Conservation (phyloP, 2,113 vertebrate species). For the Otus sunia region DNA sequence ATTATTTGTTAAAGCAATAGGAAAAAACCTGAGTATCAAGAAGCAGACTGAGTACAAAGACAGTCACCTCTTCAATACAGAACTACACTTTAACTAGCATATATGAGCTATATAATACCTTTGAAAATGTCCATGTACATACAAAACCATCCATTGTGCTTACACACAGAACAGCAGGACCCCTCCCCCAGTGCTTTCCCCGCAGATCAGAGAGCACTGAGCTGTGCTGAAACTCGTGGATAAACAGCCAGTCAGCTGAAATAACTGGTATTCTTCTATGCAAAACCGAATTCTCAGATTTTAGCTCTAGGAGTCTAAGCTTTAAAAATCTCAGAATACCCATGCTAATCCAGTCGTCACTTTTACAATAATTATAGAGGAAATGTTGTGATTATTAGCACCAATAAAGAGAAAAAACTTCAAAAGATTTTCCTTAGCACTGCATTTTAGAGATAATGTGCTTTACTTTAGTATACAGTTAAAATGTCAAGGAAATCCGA, state of each 20-base stretch:
- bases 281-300: background rate
- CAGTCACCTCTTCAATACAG: background rate
- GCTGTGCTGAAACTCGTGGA: background rate
- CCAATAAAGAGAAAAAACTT: constrained; percentile 43
- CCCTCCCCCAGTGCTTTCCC: background rate
- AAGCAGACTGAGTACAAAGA: background rate
- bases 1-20: background rate
- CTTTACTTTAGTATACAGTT: constrained; percentile 51
- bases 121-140: background rate
- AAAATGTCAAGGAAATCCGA: constrained; percentile 35
- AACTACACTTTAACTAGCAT: background rate
- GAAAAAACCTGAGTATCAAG: background rate
- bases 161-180: background rate
- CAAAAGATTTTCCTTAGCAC: constrained; percentile 42
- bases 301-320: background rate
- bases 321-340: background rate
- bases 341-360: constrained; percentile 24
- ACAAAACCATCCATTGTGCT: background rate
- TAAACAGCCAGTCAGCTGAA: background rate
- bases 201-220: background rate
- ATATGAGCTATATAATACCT: rapidly evolving
- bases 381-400: constrained; percentile 39
- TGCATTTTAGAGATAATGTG: constrained; percentile 52
- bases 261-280: background rate
- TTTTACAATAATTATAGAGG: constrained; percentile 5